Percentiles rank a stretch among this genome's conserved stretches.
Evolutionary conservation across 2,113 vertebrate species (phyloP).

Genomic region (Oryzias javanicus): DNA sequence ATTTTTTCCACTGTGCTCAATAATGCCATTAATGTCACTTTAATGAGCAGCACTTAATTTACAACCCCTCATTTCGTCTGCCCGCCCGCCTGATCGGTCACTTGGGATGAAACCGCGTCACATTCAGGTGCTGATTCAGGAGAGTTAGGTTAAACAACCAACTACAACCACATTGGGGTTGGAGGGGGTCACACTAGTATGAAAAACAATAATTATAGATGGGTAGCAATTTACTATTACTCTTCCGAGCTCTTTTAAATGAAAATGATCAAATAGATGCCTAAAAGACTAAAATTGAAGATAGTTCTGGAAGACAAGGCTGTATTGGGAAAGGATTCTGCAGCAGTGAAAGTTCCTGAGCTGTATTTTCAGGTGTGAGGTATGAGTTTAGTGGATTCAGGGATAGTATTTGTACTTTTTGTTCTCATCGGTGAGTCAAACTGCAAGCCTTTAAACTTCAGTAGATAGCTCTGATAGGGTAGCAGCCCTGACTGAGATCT

Average conservation of each 20-base stretch:
- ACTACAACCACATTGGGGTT: too few species aligned
- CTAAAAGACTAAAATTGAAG: background rate
- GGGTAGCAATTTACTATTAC: too few species aligned
- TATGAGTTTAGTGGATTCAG: too few species aligned
- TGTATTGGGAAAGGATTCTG: background rate
- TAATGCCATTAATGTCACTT: constrained; percentile 68
- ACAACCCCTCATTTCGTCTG: constrained; percentile 50
- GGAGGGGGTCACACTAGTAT: too few species aligned
- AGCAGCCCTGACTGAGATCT: background rate
- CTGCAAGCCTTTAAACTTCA: background rate
- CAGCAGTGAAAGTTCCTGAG: too few species aligned
- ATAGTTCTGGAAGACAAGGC: background rate
- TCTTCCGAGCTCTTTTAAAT: too few species aligned
- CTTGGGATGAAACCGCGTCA: constrained; percentile 31
- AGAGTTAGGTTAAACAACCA: constrained; percentile 9
- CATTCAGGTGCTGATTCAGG: constrained; percentile 20
- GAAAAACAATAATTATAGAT: too few species aligned
- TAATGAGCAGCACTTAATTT: constrained; percentile 65
- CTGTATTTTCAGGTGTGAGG: too few species aligned
- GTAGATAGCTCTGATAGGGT: background rate
- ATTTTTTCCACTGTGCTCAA: constrained; percentile 54
- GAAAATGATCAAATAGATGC: background rate
- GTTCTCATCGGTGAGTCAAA: background rate
- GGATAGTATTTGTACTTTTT: background rate
- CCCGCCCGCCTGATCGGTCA: constrained; percentile 47